Conservation (phyloP, 2,888 invertebrate species). For the Halictus ligatus region DNA sequence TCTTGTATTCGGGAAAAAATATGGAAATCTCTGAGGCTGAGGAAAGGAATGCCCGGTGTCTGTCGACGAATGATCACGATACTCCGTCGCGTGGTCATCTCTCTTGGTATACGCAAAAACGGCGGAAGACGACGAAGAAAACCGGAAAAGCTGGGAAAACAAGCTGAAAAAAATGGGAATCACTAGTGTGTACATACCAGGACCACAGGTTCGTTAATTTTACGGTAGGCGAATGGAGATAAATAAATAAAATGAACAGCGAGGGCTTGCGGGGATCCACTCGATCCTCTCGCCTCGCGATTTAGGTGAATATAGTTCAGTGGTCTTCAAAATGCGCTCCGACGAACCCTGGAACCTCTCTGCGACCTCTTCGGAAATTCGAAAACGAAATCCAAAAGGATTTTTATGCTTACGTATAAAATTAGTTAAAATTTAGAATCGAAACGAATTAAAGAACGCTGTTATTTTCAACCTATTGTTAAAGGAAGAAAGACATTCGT, state of each 20-base stretch:
- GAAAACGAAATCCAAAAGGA: neutral
- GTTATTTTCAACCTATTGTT: too few relatives aligned
- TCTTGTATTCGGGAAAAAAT: neutral
- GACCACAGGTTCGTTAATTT: slow-evolving; percentile 73
- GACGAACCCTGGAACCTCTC: neutral
- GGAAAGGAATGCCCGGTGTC: neutral
- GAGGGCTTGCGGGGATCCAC: neutral
- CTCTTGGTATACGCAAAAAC: slow-evolving; percentile 70
- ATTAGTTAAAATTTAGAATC: too few relatives aligned
- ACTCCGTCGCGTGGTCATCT: slow-evolving; percentile 61
- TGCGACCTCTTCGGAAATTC: neutral
- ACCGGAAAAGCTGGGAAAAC: slow-evolving; percentile 39
- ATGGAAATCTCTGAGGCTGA: neutral
- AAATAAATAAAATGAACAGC: slow-evolving; percentile 18
- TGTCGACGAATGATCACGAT: slow-evolving; percentile 38
- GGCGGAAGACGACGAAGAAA: slow-evolving; percentile 10
- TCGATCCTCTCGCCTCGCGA: neutral
- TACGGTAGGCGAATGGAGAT: slow-evolving; percentile 54
- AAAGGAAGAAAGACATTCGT: too few relatives aligned
- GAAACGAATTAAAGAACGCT: too few relatives aligned
- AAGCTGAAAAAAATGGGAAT: slow-evolving; percentile 62
- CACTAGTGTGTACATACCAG: slow-evolving; percentile 71
- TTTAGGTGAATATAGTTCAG: slow-evolving; percentile 11
- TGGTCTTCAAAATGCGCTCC: neutral
- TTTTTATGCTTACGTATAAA: neutral